A percentile compares a stretch with the other conserved stretches of the same genome.
These are phyloP conservation scores for Dromaius novaehollandiae DNA, from an alignment of 2,113 vertebrate species.

Conservation along the genomic window DNA sequence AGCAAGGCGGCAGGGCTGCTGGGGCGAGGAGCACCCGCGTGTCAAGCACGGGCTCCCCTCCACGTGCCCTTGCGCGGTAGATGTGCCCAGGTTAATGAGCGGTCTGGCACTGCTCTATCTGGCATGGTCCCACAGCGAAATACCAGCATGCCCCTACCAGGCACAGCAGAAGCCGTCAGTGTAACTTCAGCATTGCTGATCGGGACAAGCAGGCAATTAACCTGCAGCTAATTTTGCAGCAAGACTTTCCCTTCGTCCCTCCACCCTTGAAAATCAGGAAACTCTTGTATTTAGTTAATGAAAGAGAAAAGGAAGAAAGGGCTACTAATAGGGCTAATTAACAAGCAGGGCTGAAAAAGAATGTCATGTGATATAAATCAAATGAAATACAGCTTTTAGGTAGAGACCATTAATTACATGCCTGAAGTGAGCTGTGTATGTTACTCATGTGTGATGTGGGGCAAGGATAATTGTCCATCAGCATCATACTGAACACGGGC, in stretches of 20 bases:
- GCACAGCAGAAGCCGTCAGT: not conserved
- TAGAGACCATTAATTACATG: slow-evolving; percentile 30
- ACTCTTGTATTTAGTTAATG: not conserved
- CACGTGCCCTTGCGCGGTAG: fast-evolving
- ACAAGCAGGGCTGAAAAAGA: slow-evolving; percentile 7
- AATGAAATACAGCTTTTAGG: slow-evolving; percentile 38
- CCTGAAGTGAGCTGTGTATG: slow-evolving; percentile 9
- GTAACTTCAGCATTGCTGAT: not conserved
- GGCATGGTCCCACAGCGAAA: not conserved
- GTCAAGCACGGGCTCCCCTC: not conserved
- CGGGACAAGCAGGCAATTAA: not conserved
- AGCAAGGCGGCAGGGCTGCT: not conserved
- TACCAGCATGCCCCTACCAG: not conserved
- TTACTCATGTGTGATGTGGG: not conserved
- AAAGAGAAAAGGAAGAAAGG: not conserved
- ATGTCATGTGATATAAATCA: slow-evolving; percentile 41
- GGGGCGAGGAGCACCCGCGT: not conserved
- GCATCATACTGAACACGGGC: not conserved
- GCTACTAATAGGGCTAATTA: slow-evolving; percentile 18
- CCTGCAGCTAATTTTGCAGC: not conserved
- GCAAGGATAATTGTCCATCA: not conserved
- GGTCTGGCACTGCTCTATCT: not conserved
- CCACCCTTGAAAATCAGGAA: not conserved
- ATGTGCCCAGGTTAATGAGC: fast-evolving
- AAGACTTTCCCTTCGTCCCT: not conserved